Conservation (phyloP, 2,888 invertebrate species). For the Drosophila dives region DNA sequence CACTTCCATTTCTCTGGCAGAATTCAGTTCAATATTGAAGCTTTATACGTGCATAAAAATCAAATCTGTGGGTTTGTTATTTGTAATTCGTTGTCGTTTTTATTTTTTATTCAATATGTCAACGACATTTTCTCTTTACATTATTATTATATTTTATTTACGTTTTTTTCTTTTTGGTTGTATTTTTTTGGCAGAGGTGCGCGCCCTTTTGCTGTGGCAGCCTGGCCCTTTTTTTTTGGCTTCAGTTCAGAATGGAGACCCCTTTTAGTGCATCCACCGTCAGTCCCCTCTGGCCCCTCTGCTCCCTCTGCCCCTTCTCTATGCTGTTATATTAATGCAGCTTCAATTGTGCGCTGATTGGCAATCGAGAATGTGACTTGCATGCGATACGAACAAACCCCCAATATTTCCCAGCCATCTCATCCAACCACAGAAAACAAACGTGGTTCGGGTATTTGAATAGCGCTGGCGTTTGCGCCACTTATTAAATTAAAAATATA, state of each 20-base stretch:
- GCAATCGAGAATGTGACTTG: constrained; percentile 81
- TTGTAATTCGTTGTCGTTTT: constrained; percentile 67
- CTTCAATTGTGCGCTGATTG: constrained; percentile 80
- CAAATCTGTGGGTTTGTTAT: constrained; percentile 75
- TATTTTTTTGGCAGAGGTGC: constrained; percentile 56
- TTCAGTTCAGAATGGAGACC: constrained; percentile 27
- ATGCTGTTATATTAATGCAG: constrained; percentile 75
- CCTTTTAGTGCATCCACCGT: constrained; percentile 7
- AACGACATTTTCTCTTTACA: constrained; percentile 55
- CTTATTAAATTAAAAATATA: constrained; percentile 76
- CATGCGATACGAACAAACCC: constrained; percentile 49
- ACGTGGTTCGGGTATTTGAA: constrained; percentile 64
- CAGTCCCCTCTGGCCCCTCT: constrained; percentile 5
- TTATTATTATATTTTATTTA: constrained; percentile 22
- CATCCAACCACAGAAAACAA: constrained; percentile 23
- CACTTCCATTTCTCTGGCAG: neutral
- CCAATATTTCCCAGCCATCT: neutral
- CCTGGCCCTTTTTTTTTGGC: constrained; percentile 52
- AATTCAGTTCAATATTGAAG: constrained; percentile 27
- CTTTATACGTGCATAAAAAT: constrained; percentile 76
- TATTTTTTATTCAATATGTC: constrained; percentile 66
- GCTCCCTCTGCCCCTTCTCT: neutral
- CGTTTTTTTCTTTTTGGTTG: constrained; percentile 12
- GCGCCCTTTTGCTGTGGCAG: constrained; percentile 56
- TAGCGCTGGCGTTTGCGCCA: constrained; percentile 69